phyloP scores from a whole-genome alignment of 2,113 vertebrate species.

The Pristiophorus japonicus region DNA sequence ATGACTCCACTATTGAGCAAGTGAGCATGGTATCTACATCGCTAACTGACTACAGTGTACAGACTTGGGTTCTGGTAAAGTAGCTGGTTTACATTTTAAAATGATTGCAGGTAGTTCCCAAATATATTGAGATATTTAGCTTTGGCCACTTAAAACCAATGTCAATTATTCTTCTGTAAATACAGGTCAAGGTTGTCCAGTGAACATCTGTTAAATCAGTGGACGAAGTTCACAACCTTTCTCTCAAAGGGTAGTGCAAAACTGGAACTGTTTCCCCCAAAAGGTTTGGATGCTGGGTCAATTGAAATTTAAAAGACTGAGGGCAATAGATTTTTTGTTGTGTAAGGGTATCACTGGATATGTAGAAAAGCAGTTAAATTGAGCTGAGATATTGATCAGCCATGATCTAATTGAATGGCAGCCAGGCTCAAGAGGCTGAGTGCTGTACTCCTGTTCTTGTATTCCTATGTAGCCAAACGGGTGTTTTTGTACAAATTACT shows the following conservation, averaged over 20 bases:
- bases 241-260: neutral
- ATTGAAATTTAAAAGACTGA: neutral
- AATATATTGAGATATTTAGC: neutral
- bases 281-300: neutral
- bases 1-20: neutral
- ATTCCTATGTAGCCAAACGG: no score
- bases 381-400: neutral
- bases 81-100: neutral
- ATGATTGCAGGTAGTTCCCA: neutral
- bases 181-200: neutral
- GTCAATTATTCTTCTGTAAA: neutral
- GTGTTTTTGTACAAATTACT: neutral
- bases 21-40: no score
- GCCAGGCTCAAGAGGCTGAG: no score
- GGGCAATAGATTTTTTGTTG: neutral
- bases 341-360: neutral
- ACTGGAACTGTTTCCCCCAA: neutral
- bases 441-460: no score
- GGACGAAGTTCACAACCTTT: neutral
- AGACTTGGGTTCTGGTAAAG: neutral
- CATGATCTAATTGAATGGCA: no score
- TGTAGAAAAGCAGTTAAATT: neutral
- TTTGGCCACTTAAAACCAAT: no score
- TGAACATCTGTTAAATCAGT: neutral
- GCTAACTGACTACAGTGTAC: neutral